Conservation (phyloP, 2,797 vertebrate genomes). For the Helarctos malayanus region DNA sequence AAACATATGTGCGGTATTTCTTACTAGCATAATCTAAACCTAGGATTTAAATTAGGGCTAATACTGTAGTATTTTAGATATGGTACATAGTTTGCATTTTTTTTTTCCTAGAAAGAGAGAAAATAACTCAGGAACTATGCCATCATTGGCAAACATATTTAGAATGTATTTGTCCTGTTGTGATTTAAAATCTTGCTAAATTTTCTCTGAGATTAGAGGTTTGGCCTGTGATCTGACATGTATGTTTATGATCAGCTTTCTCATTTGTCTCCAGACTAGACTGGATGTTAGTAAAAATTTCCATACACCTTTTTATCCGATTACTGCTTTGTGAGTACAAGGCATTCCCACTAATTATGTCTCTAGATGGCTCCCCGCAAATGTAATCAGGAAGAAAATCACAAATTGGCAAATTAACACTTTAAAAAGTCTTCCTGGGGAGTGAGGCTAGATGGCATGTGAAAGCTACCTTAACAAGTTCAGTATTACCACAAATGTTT, state of each 20-base stretch:
- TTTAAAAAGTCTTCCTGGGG: neutral
- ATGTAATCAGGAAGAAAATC: constrained; percentile 38
- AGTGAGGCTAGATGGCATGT: neutral
- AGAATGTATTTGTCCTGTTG: neutral
- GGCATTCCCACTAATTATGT: constrained; percentile 44
- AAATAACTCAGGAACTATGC: neutral
- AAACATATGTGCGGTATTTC: neutral
- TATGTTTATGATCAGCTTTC: constrained; percentile 42
- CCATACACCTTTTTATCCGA: neutral
- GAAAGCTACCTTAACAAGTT: neutral
- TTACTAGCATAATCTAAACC: neutral
- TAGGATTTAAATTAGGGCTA: neutral
- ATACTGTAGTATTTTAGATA: neutral
- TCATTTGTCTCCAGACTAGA: neutral
- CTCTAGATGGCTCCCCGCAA: neutral
- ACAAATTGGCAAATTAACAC: constrained; percentile 48
- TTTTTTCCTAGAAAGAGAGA: neutral
- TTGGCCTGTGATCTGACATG: neutral
- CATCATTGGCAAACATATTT: neutral
- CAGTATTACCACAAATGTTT: neutral
- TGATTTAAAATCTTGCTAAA: neutral
- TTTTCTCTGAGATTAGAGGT: constrained; percentile 13
- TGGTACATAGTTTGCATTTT: neutral
- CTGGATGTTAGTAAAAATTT: constrained; percentile 49
- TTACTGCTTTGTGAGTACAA: neutral